Base-by-base conservation (phyloP, 37 sponge, comb jelly and placozoan species). In the Bolinopsis microptera region DNA sequence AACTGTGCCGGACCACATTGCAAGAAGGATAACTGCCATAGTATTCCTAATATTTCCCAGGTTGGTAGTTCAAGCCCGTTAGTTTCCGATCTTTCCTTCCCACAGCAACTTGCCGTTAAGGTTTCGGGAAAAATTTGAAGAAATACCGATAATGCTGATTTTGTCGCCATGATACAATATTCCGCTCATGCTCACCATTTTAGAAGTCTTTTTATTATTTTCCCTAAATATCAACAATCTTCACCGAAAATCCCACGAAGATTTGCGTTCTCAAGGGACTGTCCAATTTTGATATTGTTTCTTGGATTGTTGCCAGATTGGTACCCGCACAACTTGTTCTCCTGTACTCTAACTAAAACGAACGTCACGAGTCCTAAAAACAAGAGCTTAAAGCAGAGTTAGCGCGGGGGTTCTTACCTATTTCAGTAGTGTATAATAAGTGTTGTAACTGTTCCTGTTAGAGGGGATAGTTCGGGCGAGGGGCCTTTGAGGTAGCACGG, bases 11-110 rank as follows among this genome's bases (percentile, higher is more conserved):
- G 70, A 34, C 28, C 90, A 28, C 28, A 34, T 1, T 93, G 93
- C 35, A 23, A 69, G 34, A 26, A 23, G 32, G 93, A 93, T 72
- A 93, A 93, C 69, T 93, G 93, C n/a, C 69, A 69, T 36, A 30
- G 8, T 9, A 72, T 69, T 30, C 93, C 93, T 8, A 69, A 93
- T 30, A 69, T 69, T 30, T 35, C 39, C 32, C 93, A 93, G 39
- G 93, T 86, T 18, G 61, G 61, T 48, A 67, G 13, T 22, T 22
- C 68, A 67, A n/a, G n/a, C n/a, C n/a, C n/a, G n/a, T n/a, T n/a
- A n/a, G n/a, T n/a, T n/a, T n/a, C n/a, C n/a, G n/a, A n/a, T n/a
- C n/a, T n/a, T n/a, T n/a, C n/a, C n/a, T n/a, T n/a, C n/a, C n/a
- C n/a, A n/a, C n/a, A n/a, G n/a, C n/a, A n/a, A n/a, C n/a, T n/a